Percentiles rank a stretch among this genome's conserved stretches.
Evolutionary conservation across 2,888 invertebrate genomes (phyloP).

Genomic region (Harpagoxenus sublaevis): DNA sequence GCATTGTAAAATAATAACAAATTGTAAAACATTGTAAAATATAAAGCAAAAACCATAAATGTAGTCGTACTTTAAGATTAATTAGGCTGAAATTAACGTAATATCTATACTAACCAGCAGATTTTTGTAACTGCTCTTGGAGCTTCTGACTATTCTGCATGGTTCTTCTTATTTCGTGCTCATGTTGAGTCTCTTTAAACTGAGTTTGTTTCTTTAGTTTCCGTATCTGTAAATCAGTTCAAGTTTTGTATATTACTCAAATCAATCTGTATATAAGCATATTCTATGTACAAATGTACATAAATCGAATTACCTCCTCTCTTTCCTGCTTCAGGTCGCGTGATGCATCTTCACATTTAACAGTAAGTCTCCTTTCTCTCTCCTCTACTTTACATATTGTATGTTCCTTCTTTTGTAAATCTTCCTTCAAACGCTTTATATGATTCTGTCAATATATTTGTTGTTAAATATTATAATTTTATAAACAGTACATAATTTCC

Average conservation of each 20-base stretch:
- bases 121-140: constrained; percentile 76
- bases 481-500: neutral
- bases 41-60: neutral
- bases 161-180: constrained; percentile 76
- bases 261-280: neutral
- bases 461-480: neutral
- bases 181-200: constrained; percentile 77
- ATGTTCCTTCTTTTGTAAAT: constrained; percentile 71
- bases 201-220: constrained; percentile 76
- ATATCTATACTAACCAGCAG: constrained; percentile 69
- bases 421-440: constrained; percentile 75
- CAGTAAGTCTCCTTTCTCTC: constrained; percentile 74
- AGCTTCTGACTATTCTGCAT: constrained; percentile 74
- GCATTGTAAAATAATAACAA: too few relatives aligned
- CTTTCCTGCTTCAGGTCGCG: constrained; percentile 75
- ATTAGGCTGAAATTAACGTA: neutral
- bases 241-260: neutral
- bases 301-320: constrained; percentile 72
- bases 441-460: constrained; percentile 69
- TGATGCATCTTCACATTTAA: constrained; percentile 66
- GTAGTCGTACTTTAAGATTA: neutral
- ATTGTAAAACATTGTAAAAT: neutral
- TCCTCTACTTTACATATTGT: constrained; percentile 70
- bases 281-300: neutral
- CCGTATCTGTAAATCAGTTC: constrained; percentile 57